Percentiles rank a stretch among this genome's conserved stretches.
These are phyloP conservation scores for Beris chalybata DNA, from an alignment of 2,888 invertebrate species.

Conservation along the genomic window DNA sequence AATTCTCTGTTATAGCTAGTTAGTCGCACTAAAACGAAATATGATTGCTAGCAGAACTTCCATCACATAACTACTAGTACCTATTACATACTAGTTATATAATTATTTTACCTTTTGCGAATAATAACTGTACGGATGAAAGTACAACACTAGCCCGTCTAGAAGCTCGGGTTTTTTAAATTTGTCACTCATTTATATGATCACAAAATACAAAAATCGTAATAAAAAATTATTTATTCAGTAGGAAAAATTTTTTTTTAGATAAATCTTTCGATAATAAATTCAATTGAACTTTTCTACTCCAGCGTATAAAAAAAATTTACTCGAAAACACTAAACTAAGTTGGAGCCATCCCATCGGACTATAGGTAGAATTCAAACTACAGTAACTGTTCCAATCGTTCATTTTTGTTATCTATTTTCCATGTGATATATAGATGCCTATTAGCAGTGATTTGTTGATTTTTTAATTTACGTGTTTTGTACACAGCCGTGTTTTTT, in stretches of 20 bases:
- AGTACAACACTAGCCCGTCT: slow-evolving; percentile 63
- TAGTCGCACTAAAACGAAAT: neutral
- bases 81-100: neutral
- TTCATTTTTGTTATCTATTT: slow-evolving; percentile 16
- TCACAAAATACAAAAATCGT: neutral
- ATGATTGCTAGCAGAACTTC: neutral
- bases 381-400: neutral
- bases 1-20: no score
- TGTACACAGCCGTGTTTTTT: neutral
- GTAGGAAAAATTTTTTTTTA: neutral
- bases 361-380: neutral
- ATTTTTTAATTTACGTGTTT: slow-evolving; percentile 21
- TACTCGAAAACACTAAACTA: neutral
- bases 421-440: neutral
- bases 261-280: no score
- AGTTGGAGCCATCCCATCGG: neutral
- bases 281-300: no score
- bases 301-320: no score
- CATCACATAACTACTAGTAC: neutral
- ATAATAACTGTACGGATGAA: slow-evolving; percentile 73
- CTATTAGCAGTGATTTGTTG: slow-evolving; percentile 21
- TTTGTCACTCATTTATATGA: slow-evolving; percentile 28
- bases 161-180: slow-evolving; percentile 50
- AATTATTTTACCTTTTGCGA: slow-evolving; percentile 69
- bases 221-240: neutral